Base-by-base conservation (phyloP, 2,888 invertebrate genomes). In the Andrena hattorfiana region DNA sequence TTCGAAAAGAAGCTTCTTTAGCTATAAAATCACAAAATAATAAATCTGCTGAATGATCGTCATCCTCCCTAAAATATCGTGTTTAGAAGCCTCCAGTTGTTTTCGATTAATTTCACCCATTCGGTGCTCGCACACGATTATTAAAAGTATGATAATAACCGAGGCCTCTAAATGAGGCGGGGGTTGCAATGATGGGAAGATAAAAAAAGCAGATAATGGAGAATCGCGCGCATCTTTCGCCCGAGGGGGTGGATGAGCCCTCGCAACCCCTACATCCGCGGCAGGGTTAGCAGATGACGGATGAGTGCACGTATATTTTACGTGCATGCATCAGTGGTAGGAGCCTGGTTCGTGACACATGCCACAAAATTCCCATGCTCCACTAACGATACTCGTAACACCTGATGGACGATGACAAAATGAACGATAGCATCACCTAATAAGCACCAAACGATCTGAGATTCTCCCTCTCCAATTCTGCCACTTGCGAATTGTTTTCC, bases 311-410 rank as follows among this genome's bases (percentile, higher is more conserved):
- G 68, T 82, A 74, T 16, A 48, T 69, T 60, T 59, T 69, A 13
- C 10, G 59, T 35, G 64, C 10, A 48, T 67, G 49, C 48, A 56
- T 78, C 42, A 67, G 78, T 71, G 62, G 62, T 51, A 60, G 66
- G 28, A 74, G 60, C 68, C 68, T 75, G 81, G 56, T 73, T 84
- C 26, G 59, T 64, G 85, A 86, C 92, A 93, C 90, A 93, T 93
- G 93, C 89, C 90, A 89, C 77, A 74, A 87, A 90, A 93, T 93
- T 93, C 92, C 92, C 93, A 93, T 92, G 91, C 88, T 89, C 85
- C 78, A 74, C 74, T 86, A 86, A 85, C 80, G 72, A 72, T 74
- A 49, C 67, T 8, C 64, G 66, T 69, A 77, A 76, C 83, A 90
- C 89, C 88, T 89, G 91, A 91, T 88, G 82, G 76, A 56, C 76